Base-by-base conservation (phyloP, 2,888 invertebrate genomes). In the Dasypolia templi region DNA sequence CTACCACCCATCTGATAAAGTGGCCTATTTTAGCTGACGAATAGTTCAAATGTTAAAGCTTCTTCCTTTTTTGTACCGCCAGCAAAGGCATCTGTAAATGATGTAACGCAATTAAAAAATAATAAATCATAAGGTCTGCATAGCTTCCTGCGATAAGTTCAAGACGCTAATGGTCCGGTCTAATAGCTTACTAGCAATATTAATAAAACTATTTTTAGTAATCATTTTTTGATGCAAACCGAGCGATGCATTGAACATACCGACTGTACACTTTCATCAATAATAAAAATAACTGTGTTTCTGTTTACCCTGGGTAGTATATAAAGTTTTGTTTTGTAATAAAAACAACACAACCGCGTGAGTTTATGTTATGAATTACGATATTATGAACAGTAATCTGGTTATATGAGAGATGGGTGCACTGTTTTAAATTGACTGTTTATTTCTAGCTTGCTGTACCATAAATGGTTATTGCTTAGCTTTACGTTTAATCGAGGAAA, bases 131-230 rank as follows among this genome's bases (percentile, higher is more conserved):
- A 51, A 56, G 62, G 56, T 78, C 79, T 75, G 66, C 80, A 69
- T 84, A 81, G 67, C 85, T 85, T 78, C 58, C 73, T 61, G 66
- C 89, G 93, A 93, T 93, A 89, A 92, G 89, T 92, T 92, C 89
- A 80, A 64, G 86, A 88, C 81, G 89, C 88, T 93, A 92, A 93
- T 92, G 90, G 89, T 77, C 44, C 81, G 85, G 78, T 84, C 89
- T 92, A 93, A 93, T 93, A 93, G 90, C 90, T 73, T 82, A 61
- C 82, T 69, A 58, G 87, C 84, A 88, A 89, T 89, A 88, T 85
- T 88, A 89, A 89, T 90, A 89, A 91, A 91, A 87, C 87, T 91
- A 91, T 91, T 88, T 89, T 86, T 83, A 89, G 81, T 71, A 42
- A 61, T 65, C 39, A 73, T 71, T 70, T 71, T 70, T 75, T 55